Evolutionary conservation across 2,888 invertebrate genomes (phyloP).

Genomic region (Luperina nickerlii): DNA sequence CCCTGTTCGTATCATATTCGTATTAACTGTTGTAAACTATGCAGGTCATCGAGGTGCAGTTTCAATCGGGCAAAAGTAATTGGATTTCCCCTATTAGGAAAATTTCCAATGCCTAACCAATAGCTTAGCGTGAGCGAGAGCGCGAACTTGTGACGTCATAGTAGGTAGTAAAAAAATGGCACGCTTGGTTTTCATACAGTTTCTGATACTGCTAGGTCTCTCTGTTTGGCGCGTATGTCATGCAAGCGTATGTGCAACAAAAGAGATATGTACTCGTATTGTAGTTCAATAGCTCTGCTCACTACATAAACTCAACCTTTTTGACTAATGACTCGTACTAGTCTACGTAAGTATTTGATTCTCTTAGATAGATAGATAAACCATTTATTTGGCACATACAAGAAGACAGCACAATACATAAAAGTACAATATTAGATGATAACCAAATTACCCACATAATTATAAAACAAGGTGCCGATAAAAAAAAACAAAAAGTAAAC

Average conservation of each 20-base stretch:
- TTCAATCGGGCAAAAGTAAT: slow-evolving; percentile 26
- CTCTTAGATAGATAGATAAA: too few species aligned
- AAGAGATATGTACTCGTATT: background rate
- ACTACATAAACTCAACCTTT: background rate
- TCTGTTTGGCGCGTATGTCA: background rate
- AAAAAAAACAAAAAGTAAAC: too few species aligned
- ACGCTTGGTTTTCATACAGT: too few species aligned
- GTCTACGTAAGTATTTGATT: too few species aligned
- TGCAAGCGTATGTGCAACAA: background rate
- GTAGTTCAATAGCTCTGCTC: background rate
- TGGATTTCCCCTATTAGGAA: background rate
- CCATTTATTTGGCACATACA: too few species aligned
- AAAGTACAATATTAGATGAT: too few species aligned
- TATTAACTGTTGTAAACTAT: background rate
- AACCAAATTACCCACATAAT: too few species aligned
- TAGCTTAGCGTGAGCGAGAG: background rate
- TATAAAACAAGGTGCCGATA: too few species aligned
- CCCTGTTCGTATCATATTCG: background rate
- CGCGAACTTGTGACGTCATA: too few species aligned
- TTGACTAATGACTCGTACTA: background rate
- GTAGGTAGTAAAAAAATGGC: too few species aligned
- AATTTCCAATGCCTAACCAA: background rate
- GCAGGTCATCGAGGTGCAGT: slow-evolving; percentile 7
- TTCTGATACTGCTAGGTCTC: too few species aligned
- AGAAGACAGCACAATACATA: too few species aligned